Evolutionary conservation across 2,888 invertebrate species (phyloP), one percentile per base, ranked within the genome.

Genomic region (Platycnemis pennipes): DNA sequence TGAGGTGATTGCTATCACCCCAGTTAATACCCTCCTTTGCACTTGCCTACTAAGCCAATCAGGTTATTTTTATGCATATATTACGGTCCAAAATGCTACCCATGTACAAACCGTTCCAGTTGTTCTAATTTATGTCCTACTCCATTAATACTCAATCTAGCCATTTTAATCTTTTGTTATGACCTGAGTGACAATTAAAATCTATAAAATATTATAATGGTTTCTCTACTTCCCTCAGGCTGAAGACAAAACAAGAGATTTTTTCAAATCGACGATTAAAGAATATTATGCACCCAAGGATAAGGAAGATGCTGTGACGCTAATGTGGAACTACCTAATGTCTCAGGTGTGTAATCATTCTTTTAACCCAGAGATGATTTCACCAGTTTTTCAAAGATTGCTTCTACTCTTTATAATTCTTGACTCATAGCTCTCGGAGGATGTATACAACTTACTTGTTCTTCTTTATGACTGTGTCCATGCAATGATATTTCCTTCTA

Each of bases 271-370:
- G 2, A 97, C 97, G 45, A 97, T 98, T 77, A 96, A 96, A 56
- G 96, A 97, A 95, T 98, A 98, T 95, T 97, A 97, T 94, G 96
- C 97, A 13, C 96, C 96, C 45, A 96, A 97, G 31, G 97, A 97
- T 95, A 97, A 97, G 95, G 96, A 97, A 56, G 97, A 98, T 96
- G 97, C 97, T 42, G 97, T 98, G n/a, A 97, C 98, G 31, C 96
- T 97, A 89, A 97, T 97, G 96, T 98, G 98, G 98, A 97, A 98
- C 96, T 97, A 97, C 95, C 96, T 98, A 95, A 98, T 98, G 97
- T 97, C 97, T 56, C 97, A 97, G 96, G 97, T 97, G 96, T 94
- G n/a, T 77, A 11, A 31, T 77, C 95, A 94, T 91, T 42, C 86
- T 44, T 26, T 86, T 88, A 42, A 53, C 16, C 42, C 91, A 45